These are phyloP conservation scores for Odobenus rosmarus DNA, from an alignment of 2,113 vertebrate species.

Conservation along the genomic window DNA sequence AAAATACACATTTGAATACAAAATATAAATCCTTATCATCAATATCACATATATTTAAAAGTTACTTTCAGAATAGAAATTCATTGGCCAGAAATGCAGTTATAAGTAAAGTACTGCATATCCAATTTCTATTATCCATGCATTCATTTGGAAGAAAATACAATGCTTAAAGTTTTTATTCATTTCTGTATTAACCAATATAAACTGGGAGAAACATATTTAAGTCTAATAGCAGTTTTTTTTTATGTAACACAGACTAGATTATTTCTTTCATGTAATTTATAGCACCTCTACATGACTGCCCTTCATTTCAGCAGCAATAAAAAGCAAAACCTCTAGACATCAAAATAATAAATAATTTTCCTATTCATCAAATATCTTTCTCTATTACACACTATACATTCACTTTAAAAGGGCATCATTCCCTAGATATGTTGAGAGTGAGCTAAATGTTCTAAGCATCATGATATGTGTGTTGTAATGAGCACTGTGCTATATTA, in stretches of 20 bases:
- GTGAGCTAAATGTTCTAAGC: neutral
- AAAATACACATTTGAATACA: neutral
- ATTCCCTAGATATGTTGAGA: neutral
- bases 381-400: neutral
- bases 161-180: slow-evolving; percentile 60
- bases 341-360: slow-evolving; percentile 69
- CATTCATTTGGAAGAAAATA: slow-evolving; percentile 70
- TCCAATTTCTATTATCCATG: slow-evolving; percentile 76
- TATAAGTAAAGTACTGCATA: slow-evolving; percentile 73
- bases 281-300: neutral
- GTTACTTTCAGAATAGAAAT: slow-evolving; percentile 17
- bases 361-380: slow-evolving; percentile 57
- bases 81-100: slow-evolving; percentile 52
- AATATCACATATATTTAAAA: neutral
- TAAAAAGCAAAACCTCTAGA: slow-evolving; percentile 56
- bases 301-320: slow-evolving; percentile 66
- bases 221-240: slow-evolving; percentile 64
- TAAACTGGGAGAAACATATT: slow-evolving; percentile 71
- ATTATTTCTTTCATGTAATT: neutral
- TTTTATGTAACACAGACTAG: slow-evolving; percentile 22
- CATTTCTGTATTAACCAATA: slow-evolving; percentile 80
- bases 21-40: neutral
- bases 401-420: neutral
- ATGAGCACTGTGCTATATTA: neutral
- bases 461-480: neutral